phyloP scores from a whole-genome alignment of 2,888 invertebrate species.

The Rhorus exstirpatorius region DNA sequence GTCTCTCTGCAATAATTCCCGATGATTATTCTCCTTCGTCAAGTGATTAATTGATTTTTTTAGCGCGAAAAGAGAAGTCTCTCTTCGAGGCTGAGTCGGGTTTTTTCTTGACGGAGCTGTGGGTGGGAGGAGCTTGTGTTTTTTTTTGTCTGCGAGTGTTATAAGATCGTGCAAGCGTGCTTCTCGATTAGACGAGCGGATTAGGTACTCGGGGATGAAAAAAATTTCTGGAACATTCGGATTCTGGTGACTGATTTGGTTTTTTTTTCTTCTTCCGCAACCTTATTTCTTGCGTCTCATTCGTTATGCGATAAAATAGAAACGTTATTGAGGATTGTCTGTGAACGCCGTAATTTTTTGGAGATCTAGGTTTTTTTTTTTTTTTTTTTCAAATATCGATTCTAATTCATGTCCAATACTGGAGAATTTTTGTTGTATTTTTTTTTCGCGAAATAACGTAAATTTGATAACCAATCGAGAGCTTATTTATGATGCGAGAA shows the following conservation, averaged over 20 bases:
- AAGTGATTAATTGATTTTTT: neutral
- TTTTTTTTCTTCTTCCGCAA: too few relatives aligned
- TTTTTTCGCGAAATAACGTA: neutral
- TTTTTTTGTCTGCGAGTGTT: too few relatives aligned
- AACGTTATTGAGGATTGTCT: too few relatives aligned
- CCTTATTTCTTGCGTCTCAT: too few relatives aligned
- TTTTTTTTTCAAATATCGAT: neutral
- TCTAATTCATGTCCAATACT: too few relatives aligned
- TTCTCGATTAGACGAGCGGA: slow-evolving; percentile 4
- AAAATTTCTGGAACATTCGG: neutral
- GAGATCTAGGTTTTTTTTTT: neutral
- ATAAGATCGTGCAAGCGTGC: slow-evolving; percentile 13
- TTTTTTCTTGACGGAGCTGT: too few relatives aligned
- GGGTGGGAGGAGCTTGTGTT: too few relatives aligned
- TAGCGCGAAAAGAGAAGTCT: neutral
- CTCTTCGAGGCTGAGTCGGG: slow-evolving; percentile 40
- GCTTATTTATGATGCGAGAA: too few relatives aligned
- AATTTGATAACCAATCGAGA: too few relatives aligned
- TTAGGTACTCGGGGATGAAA: neutral
- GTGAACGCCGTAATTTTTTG: too few relatives aligned
- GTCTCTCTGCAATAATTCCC: slow-evolving; percentile 17
- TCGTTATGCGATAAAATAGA: neutral
- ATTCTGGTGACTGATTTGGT: neutral
- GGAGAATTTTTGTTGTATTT: too few relatives aligned
- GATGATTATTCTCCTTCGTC: neutral